These are phyloP conservation scores for Sebastes cheni DNA, from an alignment of 2,797 vertebrate genomes.

Conservation along the genomic window DNA sequence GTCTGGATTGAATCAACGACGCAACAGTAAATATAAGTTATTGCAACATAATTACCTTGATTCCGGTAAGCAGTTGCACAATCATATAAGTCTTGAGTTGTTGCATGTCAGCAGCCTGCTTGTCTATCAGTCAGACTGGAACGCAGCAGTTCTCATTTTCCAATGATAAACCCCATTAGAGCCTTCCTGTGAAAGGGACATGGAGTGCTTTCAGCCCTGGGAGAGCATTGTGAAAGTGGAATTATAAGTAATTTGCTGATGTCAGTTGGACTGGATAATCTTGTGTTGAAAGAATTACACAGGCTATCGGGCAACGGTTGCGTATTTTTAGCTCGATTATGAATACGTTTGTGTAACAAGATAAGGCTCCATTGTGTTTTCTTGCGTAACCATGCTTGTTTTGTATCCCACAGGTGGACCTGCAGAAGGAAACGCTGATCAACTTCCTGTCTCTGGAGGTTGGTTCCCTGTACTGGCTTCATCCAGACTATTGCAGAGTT, in stretches of 20 bases:
- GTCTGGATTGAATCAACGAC: conserved; percentile 47
- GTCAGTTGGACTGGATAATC: neutral
- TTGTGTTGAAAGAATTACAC: conserved; percentile 13
- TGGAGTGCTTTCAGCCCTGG: conserved; percentile 12
- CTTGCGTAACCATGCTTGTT: conserved; percentile 7
- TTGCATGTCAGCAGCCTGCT: conserved; percentile 31
- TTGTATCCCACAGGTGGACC: conserved; percentile 88
- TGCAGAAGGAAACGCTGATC: conserved; percentile 94
- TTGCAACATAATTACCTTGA: conserved; percentile 52
- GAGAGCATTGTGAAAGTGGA: conserved; percentile 19
- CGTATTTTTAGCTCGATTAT: conserved; percentile 9
- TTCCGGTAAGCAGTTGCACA: conserved; percentile 22
- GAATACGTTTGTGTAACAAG: neutral
- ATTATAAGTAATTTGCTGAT: conserved; percentile 24
- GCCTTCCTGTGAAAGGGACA: conserved; percentile 9
- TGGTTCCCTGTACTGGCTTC: conserved; percentile 57
- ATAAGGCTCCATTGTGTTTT: conserved; percentile 63
- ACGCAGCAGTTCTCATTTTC: conserved; percentile 22
- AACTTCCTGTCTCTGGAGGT: conserved; percentile 96
- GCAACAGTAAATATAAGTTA: conserved; percentile 15
- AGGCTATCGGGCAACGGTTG: neutral
- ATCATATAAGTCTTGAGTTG: neutral
- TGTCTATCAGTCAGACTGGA: conserved; percentile 21
- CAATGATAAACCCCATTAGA: conserved; percentile 29
- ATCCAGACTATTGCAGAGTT: conserved; percentile 61